Evolutionary conservation across 1,140 invertebrate genomes (phyloP).

Genomic region (Lepidurus packardi): DNA sequence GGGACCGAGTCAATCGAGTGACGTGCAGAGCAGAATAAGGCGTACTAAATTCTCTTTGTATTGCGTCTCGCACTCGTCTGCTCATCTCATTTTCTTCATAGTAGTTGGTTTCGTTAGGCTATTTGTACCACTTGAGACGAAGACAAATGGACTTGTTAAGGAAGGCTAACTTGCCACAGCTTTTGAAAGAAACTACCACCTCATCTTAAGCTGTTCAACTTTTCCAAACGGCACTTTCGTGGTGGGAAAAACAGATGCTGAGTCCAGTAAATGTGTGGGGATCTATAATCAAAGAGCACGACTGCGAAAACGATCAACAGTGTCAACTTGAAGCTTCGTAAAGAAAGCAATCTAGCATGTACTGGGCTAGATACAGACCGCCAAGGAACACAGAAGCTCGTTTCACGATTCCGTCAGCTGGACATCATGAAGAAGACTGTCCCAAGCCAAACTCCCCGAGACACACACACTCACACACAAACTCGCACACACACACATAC

Average conservation of each 20-base stretch:
- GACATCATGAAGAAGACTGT: background rate
- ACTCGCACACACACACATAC: background rate
- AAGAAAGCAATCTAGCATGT: no score
- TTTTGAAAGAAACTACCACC: no score
- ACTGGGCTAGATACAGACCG: no score
- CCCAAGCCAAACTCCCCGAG: background rate
- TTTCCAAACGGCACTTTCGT: no score
- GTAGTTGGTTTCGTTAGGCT: background rate
- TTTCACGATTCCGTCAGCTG: background rate
- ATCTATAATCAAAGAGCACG: no score
- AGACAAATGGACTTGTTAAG: background rate
- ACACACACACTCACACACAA: background rate
- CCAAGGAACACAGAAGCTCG: background rate
- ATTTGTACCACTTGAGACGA: background rate
- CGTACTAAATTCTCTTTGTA: background rate
- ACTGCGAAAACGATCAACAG: no score
- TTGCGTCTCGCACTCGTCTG: background rate
- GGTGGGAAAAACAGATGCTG: no score
- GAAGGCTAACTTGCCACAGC: no score
- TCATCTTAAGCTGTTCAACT: no score
- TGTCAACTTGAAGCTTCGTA: no score
- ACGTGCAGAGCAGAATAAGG: background rate
- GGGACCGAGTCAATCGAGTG: constrained; percentile 16
- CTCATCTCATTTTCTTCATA: constrained; percentile 3
- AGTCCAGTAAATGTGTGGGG: no score